Conservation (phyloP, 1,140 invertebrate species). For the Harlomillsia oculata region DNA sequence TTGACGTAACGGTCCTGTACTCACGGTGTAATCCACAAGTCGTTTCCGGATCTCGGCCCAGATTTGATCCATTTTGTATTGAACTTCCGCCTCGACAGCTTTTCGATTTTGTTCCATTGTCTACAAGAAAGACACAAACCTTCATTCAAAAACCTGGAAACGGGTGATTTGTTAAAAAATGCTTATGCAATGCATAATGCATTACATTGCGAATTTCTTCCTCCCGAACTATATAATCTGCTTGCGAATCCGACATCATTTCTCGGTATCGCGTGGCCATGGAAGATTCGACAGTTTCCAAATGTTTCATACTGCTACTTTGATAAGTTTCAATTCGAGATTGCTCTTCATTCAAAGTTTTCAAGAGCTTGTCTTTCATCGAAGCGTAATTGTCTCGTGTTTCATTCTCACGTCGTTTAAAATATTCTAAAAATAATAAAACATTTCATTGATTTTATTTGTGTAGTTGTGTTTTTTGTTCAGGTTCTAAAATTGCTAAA, state of each 20-base stretch:
- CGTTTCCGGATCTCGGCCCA: no score
- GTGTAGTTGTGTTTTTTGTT: no score
- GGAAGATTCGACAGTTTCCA: constrained; percentile 5
- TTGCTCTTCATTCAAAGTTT: constrained; percentile 12
- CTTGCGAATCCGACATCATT: constrained; percentile 7
- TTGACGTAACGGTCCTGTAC: no score
- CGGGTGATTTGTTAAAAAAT: no score
- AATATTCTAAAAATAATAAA: constrained; percentile 26
- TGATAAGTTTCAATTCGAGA: constrained; percentile 22
- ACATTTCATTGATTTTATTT: neutral
- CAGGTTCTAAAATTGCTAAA: no score
- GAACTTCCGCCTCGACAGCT: no score
- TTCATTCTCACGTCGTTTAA: constrained; percentile 19
- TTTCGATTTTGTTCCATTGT: no score
- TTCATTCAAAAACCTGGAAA: no score
- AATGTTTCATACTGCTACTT: constrained; percentile 14
- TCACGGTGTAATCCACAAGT: no score
- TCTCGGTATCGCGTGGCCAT: constrained; percentile 5
- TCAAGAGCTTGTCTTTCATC: constrained; percentile 3
- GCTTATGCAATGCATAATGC: no score
- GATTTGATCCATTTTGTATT: no score
- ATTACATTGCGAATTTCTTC: constrained; percentile 27
- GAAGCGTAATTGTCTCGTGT: constrained; percentile 6
- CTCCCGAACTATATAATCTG: constrained; percentile 16
- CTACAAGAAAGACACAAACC: no score